Base-by-base conservation (phyloP, 2,113 vertebrate species). In the Ranitomeya imitator region DNA sequence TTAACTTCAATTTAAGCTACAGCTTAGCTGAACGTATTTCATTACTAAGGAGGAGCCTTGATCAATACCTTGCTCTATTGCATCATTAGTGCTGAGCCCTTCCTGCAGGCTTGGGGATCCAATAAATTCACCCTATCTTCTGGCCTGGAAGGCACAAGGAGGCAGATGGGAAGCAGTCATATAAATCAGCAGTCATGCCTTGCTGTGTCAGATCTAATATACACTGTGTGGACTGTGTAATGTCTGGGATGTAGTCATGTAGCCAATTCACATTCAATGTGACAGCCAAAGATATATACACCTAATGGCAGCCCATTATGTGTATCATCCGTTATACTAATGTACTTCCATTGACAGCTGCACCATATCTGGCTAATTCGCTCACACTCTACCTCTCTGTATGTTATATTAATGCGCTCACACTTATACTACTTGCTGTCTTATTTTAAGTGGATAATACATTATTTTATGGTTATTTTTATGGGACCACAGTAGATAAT, bases 121-220 rank as follows among this genome's bases (percentile, higher is more conserved):
- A n/a, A 69, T 82, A 61, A 88, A 83, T 23, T 78, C 37, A 83
- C 3, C 31, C 21, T 18, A 54, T 79, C 71, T 84, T 88, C 57
- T 65, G 2, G 37, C 51, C 51, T 76, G 71, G 60, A 76, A 23
- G 21, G 59, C 59, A 84, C 63, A 63, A n/a, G 18, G 63, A 74
- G 45, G 45, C 80, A 76, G 87, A 83, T 82, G n/a, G 57, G 71
- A 83, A 59, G 59, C 57, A 18, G 80, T 71, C 45, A 23, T 83
- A 78, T 84, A 83, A 83, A 88, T 88, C 80, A 88, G 23, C 21
- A 51, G 80, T 88, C 87, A 84, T 88, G 87, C 73, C 67, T 81
- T 0, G 81, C 90, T 85, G 67, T 83, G 89, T 91, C 8, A 71
- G 89, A 79, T 37, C 82, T 84, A 73, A 85, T 21, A 78, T 81